Evolutionary conservation across 2,888 invertebrate genomes (phyloP).

Genomic region (Aromia moschata): DNA sequence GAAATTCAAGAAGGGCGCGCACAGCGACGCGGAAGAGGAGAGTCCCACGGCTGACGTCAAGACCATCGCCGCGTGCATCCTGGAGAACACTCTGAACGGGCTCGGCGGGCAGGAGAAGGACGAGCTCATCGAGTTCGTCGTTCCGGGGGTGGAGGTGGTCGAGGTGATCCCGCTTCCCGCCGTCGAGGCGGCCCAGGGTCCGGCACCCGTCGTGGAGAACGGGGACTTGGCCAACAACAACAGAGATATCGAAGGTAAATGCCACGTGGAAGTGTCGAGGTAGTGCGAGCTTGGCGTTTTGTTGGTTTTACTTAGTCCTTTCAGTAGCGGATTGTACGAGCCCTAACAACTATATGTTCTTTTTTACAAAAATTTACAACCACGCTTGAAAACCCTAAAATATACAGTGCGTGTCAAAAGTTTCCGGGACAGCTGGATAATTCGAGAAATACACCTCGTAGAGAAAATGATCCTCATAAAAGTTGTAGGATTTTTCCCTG

Average conservation of each 20-base stretch:
- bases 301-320: too few species aligned
- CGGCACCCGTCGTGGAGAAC: conserved; percentile 61
- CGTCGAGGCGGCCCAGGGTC: conserved; percentile 8
- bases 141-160: conserved; percentile 7
- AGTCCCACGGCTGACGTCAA: conserved; percentile 50
- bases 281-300: too few species aligned
- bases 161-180: background rate
- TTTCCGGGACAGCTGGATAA: too few species aligned
- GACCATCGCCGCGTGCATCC: conserved; percentile 54
- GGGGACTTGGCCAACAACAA: conserved; percentile 67
- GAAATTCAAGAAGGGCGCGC: conserved; percentile 39
- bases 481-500: too few species aligned
- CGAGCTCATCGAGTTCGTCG: conserved; percentile 12
- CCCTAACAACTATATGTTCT: too few species aligned
- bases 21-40: conserved; percentile 45
- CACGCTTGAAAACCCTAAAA: too few species aligned
- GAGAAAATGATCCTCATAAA: too few species aligned
- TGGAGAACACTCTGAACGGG: conserved; percentile 54
- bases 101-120: conserved; percentile 41
- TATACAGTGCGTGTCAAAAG: too few species aligned
- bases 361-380: too few species aligned
- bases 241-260: conserved; percentile 64
- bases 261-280: too few species aligned
- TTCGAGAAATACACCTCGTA: too few species aligned
- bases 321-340: too few species aligned